phyloP scores from a whole-genome alignment of 2,888 invertebrate genomes.

The Acanthococcus lagerstroemiae region DNA sequence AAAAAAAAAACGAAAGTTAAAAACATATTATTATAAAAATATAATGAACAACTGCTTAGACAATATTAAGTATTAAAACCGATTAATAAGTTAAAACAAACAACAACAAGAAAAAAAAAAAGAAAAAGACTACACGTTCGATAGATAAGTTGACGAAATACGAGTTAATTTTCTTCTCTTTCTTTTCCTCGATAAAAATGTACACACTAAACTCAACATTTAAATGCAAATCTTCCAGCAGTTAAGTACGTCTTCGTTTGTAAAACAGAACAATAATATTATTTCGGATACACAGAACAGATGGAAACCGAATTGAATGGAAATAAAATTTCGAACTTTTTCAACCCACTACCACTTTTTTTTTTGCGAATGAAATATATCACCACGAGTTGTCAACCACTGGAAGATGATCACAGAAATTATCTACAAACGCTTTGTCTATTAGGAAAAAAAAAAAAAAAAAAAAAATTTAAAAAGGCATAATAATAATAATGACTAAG shows the following conservation, averaged over 20 bases:
- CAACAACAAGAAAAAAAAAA: too few species aligned
- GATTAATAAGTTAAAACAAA: constrained; percentile 27
- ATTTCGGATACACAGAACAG: constrained; percentile 2
- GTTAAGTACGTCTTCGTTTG: constrained; percentile 21
- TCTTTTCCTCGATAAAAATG: neutral
- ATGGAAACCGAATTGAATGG: neutral
- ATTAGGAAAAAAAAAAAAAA: neutral
- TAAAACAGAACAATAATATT: neutral
- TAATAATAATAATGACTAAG: too few species aligned
- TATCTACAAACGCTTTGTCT: neutral
- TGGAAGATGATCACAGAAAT: constrained; percentile 7
- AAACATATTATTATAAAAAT: constrained; percentile 18
- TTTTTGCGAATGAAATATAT: neutral
- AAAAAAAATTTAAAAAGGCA: constrained; percentile 1
- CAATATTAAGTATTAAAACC: constrained; percentile 28
- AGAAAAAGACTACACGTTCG: neutral
- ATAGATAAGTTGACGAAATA: too few species aligned
- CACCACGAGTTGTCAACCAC: constrained; percentile 15
- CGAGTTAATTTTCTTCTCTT: neutral
- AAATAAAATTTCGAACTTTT: constrained; percentile 12
- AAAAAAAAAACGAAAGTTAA: constrained; percentile 28
- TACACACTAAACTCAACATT: neutral
- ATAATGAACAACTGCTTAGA: constrained; percentile 15
- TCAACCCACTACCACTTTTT: neutral
- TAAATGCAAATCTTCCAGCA: constrained; percentile 31